Evolutionary conservation across 92 coral and sea anemone genomes (phyloP).

Genomic region (Bergia puertoricense): DNA sequence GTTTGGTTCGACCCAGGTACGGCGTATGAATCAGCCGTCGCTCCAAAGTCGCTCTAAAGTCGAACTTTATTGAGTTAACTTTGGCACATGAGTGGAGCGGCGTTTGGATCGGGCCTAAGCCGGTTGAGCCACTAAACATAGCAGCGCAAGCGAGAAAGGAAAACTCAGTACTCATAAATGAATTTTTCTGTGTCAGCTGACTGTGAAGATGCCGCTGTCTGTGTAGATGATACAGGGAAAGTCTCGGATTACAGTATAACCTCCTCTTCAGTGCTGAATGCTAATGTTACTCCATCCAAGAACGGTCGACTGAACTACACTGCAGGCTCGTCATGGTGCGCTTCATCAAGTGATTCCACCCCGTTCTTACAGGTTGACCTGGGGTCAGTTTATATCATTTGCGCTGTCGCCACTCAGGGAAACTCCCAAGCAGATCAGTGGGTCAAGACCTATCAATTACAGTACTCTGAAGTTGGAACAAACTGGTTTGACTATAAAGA

Average conservation of each 20-base stretch:
- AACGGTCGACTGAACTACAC: slow-evolving; percentile 48
- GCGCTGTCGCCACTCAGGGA: slow-evolving; percentile 66
- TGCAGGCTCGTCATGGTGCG: slow-evolving; percentile 63
- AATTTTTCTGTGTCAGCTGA: neutral
- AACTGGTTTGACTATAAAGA: slow-evolving; percentile 22
- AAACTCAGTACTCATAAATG: too few species aligned
- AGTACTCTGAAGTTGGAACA: slow-evolving; percentile 29
- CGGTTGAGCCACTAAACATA: too few species aligned
- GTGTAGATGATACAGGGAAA: slow-evolving; percentile 36
- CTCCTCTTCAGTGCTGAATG: slow-evolving; percentile 46
- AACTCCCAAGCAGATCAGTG: slow-evolving; percentile 45
- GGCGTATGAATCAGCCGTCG: too few species aligned
- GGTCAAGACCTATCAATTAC: slow-evolving; percentile 47
- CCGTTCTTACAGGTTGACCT: slow-evolving; percentile 58
- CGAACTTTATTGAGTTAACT: too few species aligned
- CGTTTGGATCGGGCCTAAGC: too few species aligned
- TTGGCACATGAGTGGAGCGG: too few species aligned
- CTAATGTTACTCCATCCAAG: slow-evolving; percentile 40
- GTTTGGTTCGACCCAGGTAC: too few species aligned
- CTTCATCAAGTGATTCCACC: slow-evolving; percentile 45
- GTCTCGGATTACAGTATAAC: slow-evolving; percentile 41
- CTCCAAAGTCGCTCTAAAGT: too few species aligned
- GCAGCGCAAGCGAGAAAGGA: too few species aligned
- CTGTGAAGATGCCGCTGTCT: slow-evolving; percentile 6
- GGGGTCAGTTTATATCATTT: slow-evolving; percentile 50